phyloP scores from a whole-genome alignment of 2,888 invertebrate species.

The Adelphocoris suturalis region DNA sequence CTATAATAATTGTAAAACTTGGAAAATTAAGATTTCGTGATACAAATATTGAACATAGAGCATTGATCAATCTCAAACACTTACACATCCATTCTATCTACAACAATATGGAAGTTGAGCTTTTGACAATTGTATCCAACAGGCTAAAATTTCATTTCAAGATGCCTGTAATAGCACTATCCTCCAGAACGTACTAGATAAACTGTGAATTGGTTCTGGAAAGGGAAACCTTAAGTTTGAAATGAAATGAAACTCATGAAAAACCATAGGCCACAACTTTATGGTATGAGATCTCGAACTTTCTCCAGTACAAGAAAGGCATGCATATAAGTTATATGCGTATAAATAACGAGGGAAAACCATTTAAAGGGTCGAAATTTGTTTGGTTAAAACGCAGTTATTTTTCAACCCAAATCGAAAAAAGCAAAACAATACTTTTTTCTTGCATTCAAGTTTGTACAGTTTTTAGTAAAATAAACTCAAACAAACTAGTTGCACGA shows the following conservation, averaged over 20 bases:
- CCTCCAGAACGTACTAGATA: too few species aligned
- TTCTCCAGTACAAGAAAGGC: not conserved
- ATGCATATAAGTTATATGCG: slow-evolving; percentile 2
- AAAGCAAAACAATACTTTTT: too few species aligned
- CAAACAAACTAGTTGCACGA: not conserved
- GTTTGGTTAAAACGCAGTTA: not conserved
- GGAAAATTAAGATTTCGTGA: too few species aligned
- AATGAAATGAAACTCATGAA: not conserved
- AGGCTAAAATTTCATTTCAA: too few species aligned
- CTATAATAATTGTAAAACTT: too few species aligned
- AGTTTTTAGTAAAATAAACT: not conserved
- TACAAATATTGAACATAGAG: too few species aligned
- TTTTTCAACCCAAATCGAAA: too few species aligned
- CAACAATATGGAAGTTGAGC: too few species aligned
- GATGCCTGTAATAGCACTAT: too few species aligned
- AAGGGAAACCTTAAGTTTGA: not conserved
- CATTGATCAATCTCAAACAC: too few species aligned
- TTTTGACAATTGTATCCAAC: too few species aligned
- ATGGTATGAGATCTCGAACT: not conserved
- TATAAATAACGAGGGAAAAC: not conserved
- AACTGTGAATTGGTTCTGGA: not conserved
- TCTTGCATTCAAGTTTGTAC: not conserved
- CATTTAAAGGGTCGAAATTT: not conserved
- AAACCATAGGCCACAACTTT: not conserved
- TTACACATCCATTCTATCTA: too few species aligned